Conservation (phyloP, 2,888 invertebrate species). For the Pseudococcus viburni region DNA sequence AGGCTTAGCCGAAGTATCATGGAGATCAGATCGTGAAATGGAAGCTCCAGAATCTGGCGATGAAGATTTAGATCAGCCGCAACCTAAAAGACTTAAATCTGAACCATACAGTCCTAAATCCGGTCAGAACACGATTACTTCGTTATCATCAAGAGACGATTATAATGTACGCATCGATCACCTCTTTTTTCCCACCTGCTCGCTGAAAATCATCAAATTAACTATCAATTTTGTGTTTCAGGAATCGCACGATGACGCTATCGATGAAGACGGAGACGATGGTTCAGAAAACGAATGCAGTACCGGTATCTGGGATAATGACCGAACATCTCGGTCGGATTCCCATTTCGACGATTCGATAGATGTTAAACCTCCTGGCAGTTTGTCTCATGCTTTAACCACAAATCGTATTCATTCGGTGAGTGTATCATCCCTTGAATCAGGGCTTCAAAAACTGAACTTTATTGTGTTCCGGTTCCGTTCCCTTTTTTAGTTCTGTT, state of each 20-base stretch:
- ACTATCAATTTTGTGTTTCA: neutral
- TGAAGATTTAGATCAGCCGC: conserved; percentile 69
- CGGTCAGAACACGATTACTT: conserved; percentile 48
- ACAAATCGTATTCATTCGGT: conserved; percentile 58
- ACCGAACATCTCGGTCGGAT: conserved; percentile 52
- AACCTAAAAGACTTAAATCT: conserved; percentile 75
- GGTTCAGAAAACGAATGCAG: conserved; percentile 66
- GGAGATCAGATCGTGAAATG: conserved; percentile 74
- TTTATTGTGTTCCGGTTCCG: neutral
- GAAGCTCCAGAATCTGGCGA: conserved; percentile 62
- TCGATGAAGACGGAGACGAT: conserved; percentile 67
- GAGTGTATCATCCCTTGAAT: neutral
- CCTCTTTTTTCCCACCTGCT: neutral
- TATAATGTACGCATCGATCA: conserved; percentile 48
- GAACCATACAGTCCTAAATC: conserved; percentile 64
- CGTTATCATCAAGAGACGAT: conserved; percentile 56
- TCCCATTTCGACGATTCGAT: conserved; percentile 58
- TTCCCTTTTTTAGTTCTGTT: no score
- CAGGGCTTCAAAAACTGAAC: no score
- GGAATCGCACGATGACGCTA: conserved; percentile 67
- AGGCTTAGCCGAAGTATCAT: conserved; percentile 90
- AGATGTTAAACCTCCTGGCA: conserved; percentile 26
- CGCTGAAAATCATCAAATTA: neutral
- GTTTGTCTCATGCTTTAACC: conserved; percentile 24
- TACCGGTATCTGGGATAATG: conserved; percentile 67